Conservation (phyloP, 2,113 vertebrate genomes). For the Chroicocephalus ridibundus region DNA sequence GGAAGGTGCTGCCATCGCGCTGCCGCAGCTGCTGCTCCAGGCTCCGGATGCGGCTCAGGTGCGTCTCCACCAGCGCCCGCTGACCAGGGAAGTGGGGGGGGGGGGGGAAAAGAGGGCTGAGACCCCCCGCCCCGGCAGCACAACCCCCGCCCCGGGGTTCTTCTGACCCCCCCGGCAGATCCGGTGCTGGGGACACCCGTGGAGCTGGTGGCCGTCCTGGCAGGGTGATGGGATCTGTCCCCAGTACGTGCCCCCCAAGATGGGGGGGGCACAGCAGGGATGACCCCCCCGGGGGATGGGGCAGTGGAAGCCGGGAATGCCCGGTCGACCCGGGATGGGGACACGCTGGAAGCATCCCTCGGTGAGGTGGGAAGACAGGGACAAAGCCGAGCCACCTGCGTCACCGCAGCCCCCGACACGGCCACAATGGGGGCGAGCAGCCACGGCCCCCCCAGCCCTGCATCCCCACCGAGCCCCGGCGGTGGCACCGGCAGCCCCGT, state of each 20-base stretch:
- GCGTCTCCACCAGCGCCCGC: slow-evolving; percentile 94
- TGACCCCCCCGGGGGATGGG: rapidly evolving
- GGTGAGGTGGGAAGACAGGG: background rate
- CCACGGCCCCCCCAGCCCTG: rapidly evolving
- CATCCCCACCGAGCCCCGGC: rapidly evolving
- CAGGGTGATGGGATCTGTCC: background rate
- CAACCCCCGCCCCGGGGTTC: rapidly evolving
- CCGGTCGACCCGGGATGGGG: rapidly evolving
- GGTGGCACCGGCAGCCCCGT: rapidly evolving
- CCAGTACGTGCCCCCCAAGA: background rate
- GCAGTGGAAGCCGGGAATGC: rapidly evolving
- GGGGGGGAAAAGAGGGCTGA: background rate
- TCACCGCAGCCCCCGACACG: rapidly evolving
- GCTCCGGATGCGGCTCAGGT: slow-evolving; percentile 88
- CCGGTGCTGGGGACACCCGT: rapidly evolving
- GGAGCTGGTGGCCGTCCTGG: background rate
- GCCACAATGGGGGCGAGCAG: rapidly evolving
- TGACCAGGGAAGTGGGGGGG: slow-evolving; percentile 18
- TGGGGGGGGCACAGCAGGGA: rapidly evolving
- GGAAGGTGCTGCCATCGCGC: slow-evolving; percentile 80
- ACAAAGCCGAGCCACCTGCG: rapidly evolving
- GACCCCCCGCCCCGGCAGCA: rapidly evolving
- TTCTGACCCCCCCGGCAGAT: no score
- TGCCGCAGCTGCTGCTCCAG: slow-evolving; percentile 90
- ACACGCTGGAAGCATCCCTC: rapidly evolving